Conservation (phyloP, 2,888 invertebrate species). For the Xiphydria camelus region DNA sequence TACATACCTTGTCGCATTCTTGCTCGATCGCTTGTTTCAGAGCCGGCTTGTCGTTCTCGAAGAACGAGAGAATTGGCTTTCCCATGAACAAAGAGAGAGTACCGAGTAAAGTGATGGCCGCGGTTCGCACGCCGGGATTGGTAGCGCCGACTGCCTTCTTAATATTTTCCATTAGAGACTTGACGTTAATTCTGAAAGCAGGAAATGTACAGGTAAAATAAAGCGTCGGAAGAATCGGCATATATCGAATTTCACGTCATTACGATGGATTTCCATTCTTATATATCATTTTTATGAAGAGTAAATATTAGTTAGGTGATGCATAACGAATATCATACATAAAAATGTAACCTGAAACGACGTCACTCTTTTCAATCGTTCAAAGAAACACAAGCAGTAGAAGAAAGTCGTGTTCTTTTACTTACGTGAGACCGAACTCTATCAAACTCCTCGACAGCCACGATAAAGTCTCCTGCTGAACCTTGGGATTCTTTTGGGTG, state of each 20-base stretch:
- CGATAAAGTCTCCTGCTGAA: slow-evolving; percentile 80
- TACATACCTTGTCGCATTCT: slow-evolving; percentile 81
- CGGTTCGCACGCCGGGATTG: slow-evolving; percentile 81
- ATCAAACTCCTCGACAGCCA: slow-evolving; percentile 80
- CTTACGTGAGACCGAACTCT: slow-evolving; percentile 86
- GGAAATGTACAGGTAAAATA: too few relatives aligned
- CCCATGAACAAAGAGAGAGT: slow-evolving; percentile 83
- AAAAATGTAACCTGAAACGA: too few relatives aligned
- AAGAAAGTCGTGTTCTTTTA: slow-evolving; percentile 25
- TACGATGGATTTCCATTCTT: background rate
- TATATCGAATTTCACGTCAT: slow-evolving; percentile 1
- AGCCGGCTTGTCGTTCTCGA: slow-evolving; percentile 85
- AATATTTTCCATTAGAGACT: slow-evolving; percentile 73
- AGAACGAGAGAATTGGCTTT: slow-evolving; percentile 72
- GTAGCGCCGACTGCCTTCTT: slow-evolving; percentile 84
- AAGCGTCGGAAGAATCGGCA: background rate
- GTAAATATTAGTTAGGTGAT: too few relatives aligned
- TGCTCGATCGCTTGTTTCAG: slow-evolving; percentile 81
- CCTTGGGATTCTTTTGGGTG: slow-evolving; percentile 87
- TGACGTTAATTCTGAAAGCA: slow-evolving; percentile 67
- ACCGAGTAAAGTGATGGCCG: slow-evolving; percentile 75
- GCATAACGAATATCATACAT: too few relatives aligned
- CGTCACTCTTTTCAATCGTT: too few relatives aligned
- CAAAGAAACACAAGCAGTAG: slow-evolving; percentile 5
- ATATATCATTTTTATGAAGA: too few relatives aligned